A percentile compares a stretch with the other conserved stretches of the same genome.
phyloP scores from a whole-genome alignment of 2,888 invertebrate genomes.

The Belgica antarctica region DNA sequence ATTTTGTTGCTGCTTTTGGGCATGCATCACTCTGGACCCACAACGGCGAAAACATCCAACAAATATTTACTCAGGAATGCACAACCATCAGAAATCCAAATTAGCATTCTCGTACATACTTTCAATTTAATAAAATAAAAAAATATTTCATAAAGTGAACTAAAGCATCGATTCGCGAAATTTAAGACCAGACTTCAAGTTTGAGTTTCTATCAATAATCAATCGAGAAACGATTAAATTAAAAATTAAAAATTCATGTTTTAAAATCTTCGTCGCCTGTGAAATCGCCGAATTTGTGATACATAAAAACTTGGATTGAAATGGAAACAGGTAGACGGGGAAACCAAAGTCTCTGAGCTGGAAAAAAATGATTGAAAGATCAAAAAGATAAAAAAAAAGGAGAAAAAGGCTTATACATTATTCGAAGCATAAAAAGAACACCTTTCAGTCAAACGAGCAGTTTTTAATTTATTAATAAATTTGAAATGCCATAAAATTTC shows the following conservation, averaged over 20 bases:
- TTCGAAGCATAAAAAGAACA: conserved; percentile 37
- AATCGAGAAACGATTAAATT: neutral
- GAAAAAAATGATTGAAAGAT: conserved; percentile 25
- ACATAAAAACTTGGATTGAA: neutral
- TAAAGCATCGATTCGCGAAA: too few species aligned
- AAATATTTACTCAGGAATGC: neutral
- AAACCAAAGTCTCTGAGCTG: neutral
- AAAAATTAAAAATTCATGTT: neutral
- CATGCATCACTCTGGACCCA: conserved; percentile 5
- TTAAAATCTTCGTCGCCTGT: neutral
- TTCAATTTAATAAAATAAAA: conserved; percentile 10
- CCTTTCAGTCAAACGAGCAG: conserved; percentile 30
- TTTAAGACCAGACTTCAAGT: neutral
- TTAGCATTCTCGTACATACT: neutral
- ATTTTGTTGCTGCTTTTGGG: neutral
- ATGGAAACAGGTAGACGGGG: neutral
- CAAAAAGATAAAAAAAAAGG: conserved; percentile 32
- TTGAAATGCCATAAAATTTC: conserved; percentile 40
- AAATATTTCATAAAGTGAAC: neutral
- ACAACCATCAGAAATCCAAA: neutral
- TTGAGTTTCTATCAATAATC: too few species aligned
- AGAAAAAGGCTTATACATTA: conserved; percentile 25
- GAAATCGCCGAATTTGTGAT: neutral
- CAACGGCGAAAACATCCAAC: too few species aligned
- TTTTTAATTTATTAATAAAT: conserved; percentile 40